Evolutionary conservation across 2,888 invertebrate genomes (phyloP), one percentile per base, ranked within the genome.

Genomic region (Ectemnius lituratus): DNA sequence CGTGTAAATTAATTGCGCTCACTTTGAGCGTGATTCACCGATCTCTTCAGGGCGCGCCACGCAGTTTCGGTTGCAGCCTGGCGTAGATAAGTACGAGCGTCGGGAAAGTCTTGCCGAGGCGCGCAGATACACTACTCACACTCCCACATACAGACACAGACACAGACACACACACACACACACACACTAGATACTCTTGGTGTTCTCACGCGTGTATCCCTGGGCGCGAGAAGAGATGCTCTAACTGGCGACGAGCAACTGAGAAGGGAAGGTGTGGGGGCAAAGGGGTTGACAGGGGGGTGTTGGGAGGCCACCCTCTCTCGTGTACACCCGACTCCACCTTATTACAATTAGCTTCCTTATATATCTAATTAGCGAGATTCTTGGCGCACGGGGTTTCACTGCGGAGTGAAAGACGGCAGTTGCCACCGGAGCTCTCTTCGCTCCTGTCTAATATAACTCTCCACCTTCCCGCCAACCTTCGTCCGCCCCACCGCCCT

Each of bases 261-360:
- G 66, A 27, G 74, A 62, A 46, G 46, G 58, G 60, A 67, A 1
- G 52, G 56, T 56, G 60, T 56, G 45, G 68, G 72, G 52, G 52
- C 14, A 2, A 14, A 52, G 52, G 37, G 37, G 23, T 23, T 23
- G 23, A 23, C 23, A 23, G 23, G 23, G 23, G 2, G 23, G 23
- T 23, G 23, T 23, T 23, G 23, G 52, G 52, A 14, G 52, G 16
- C 52, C 52, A 11, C 52, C 67, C 73, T 75, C 72, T 76, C 82
- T 68, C 80, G 74, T 75, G 82, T 86, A 87, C 84, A 89, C 86
- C 85, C 87, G 87, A 89, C 88, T 89, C 88, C 84, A 86, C 85
- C 88, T 89, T 88, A 89, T 89, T 89, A 88, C 89, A 89, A 89
- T 88, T 88, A 88, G 86, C 85, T 86, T 88, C 88, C 87, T 88